These are phyloP conservation scores for Nephrotoma appendiculata DNA, from an alignment of 2,888 invertebrate species.

Conservation along the genomic window DNA sequence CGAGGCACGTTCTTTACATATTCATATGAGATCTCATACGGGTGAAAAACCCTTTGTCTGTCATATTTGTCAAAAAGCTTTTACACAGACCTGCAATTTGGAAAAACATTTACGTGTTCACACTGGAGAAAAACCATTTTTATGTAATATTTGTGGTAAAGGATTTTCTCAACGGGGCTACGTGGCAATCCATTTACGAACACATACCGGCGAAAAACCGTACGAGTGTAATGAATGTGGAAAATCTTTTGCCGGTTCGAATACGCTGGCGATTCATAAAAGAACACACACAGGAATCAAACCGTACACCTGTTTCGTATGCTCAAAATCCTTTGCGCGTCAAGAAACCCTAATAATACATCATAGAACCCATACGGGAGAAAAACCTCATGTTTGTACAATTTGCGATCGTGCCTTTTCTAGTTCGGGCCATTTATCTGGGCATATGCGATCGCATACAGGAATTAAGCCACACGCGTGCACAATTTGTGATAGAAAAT, in stretches of 20 bases:
- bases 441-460: conserved; percentile 15
- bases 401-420: conserved; percentile 15
- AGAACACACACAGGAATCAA: conserved; percentile 16
- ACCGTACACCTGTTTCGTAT: conserved; percentile 14
- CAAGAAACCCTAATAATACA: conserved; percentile 15
- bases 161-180: conserved; percentile 11
- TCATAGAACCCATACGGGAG: conserved; percentile 13
- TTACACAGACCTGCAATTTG: conserved; percentile 9
- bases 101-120: conserved; percentile 11
- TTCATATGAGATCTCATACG: conserved; percentile 11
- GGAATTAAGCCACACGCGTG: conserved; percentile 14
- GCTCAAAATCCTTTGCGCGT: conserved; percentile 14
- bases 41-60: conserved; percentile 10
- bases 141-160: conserved; percentile 11
- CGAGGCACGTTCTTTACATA: conserved; percentile 24
- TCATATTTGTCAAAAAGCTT: conserved; percentile 5
- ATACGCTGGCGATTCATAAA: conserved; percentile 16
- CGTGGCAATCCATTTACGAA: conserved; percentile 13
- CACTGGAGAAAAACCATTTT: conserved; percentile 12
- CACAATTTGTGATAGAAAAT: conserved; percentile 12
- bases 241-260: conserved; percentile 16
- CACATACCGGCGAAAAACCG: conserved; percentile 14
- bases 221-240: conserved; percentile 14
- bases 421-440: conserved; percentile 14
- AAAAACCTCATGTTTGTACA: conserved; percentile 14